Base-by-base conservation (phyloP, 2,888 invertebrate genomes). In the Brenthis daphne region DNA sequence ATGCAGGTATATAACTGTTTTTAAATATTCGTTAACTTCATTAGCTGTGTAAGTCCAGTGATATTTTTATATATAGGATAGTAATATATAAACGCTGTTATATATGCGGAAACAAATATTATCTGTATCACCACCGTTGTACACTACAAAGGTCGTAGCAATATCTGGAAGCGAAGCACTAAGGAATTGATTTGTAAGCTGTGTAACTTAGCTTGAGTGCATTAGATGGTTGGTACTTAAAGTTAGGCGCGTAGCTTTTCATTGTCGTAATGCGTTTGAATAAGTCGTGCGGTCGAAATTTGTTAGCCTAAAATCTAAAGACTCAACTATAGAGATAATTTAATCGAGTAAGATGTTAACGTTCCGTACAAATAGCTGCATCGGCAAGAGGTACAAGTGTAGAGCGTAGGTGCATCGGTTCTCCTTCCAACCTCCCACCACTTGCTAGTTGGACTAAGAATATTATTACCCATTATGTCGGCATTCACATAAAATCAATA, bases 111-210 rank as follows among this genome's bases (percentile, higher is more conserved):
- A 50, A 51, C 29, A 56, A n/a, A 16, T 57, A 16, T 54, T 63
- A 54, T 63, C 16, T 37, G 58, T 60, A 63, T 69, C 67, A 69
- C 76, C 76, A 75, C 75, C 73, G 74, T 74, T 74, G 76, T 74
- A 74, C 73, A 72, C 71, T 69, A 58, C 73, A 57, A 66, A 71
- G 70, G 69, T 69, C 71, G 66, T 66, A 70, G 72, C 68, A 73
- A 79, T 80, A 81, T 79, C 80, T 76, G 79, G 79, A 79, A 82
- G 77, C 80, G 82, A 87, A 85, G 92, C 92, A 92, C 90, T 85
- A 85, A 80, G 92, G 92, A 92, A 92, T 92, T 92, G 92, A 92
- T 83, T 79, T 81, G 84, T 86, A 84, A 81, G 85, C 84, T 85
- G 85, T 85, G 85, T 87, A 71, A 81, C 75, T 85, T 85, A 76